Evolutionary conservation across 2,797 vertebrate genomes (phyloP).

Genomic region (Xiphophorus birchmanni): DNA sequence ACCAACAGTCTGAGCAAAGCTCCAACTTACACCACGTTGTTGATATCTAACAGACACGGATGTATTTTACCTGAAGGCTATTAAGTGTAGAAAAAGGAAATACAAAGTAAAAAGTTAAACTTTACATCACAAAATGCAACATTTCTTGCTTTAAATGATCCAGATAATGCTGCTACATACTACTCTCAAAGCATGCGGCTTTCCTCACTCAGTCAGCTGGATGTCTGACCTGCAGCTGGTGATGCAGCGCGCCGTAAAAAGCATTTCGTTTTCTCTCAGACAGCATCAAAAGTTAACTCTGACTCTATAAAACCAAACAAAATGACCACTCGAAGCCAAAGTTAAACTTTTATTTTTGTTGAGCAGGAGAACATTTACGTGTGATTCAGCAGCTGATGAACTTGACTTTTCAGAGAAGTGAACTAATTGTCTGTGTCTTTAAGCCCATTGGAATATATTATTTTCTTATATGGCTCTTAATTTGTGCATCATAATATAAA

Average conservation of each 20-base stretch:
- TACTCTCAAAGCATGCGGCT: neutral
- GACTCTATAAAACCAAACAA: no score
- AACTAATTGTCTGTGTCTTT: neutral
- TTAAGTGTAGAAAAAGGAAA: no score
- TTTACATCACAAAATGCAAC: no score
- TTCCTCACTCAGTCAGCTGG: no score
- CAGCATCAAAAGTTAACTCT: neutral
- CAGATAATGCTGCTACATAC: neutral
- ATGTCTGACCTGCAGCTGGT: no score
- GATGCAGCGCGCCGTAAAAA: no score
- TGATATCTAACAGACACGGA: no score
- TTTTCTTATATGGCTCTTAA: neutral
- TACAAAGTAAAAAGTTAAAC: no score
- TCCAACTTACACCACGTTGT: no score
- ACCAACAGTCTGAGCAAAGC: no score
- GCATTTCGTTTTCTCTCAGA: no score
- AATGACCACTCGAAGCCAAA: neutral
- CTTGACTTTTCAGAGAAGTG: neutral
- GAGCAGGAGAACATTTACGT: neutral
- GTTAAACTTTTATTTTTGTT: neutral
- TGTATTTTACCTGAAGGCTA: no score
- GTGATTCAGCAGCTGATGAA: neutral
- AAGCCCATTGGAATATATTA: neutral
- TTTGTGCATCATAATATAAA: neutral
- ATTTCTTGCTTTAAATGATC: neutral